Conservation (phyloP, 2,888 invertebrate genomes). For the Dinocampus coccinellae region DNA sequence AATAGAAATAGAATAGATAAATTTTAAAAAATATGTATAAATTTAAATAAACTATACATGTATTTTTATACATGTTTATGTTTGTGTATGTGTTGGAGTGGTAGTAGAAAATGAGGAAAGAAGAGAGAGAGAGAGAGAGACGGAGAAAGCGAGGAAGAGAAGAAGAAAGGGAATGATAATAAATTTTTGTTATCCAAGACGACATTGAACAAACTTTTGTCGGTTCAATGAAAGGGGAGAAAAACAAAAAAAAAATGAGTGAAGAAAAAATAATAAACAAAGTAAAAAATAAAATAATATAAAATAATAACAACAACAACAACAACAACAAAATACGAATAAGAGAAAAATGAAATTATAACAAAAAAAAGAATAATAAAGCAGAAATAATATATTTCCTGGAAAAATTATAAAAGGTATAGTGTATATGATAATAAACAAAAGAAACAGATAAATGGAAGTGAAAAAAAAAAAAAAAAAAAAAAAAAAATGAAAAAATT, state of each 20-base stretch:
- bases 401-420: constrained; percentile 22
- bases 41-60: constrained; percentile 4
- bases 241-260: neutral
- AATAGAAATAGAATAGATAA: neutral
- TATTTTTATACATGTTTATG: too few species aligned
- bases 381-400: constrained; percentile 23
- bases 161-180: constrained; percentile 17
- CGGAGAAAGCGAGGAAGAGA: constrained; percentile 6
- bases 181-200: constrained; percentile 35
- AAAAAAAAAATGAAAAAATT: neutral
- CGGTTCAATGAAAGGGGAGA: neutral
- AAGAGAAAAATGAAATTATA: constrained; percentile 17
- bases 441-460: neutral
- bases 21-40: neutral
- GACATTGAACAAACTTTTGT: constrained; percentile 28
- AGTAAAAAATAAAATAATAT: neutral
- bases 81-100: too few species aligned
- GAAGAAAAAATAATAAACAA: neutral
- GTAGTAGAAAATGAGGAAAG: too few species aligned
- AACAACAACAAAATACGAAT: neutral
- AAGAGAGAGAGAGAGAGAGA: neutral
- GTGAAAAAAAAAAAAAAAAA: neutral
- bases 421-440: neutral
- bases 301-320: neutral
- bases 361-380: constrained; percentile 20